phyloP scores from a whole-genome alignment of 2,888 invertebrate genomes.

The Chrysolina oricalcia region DNA sequence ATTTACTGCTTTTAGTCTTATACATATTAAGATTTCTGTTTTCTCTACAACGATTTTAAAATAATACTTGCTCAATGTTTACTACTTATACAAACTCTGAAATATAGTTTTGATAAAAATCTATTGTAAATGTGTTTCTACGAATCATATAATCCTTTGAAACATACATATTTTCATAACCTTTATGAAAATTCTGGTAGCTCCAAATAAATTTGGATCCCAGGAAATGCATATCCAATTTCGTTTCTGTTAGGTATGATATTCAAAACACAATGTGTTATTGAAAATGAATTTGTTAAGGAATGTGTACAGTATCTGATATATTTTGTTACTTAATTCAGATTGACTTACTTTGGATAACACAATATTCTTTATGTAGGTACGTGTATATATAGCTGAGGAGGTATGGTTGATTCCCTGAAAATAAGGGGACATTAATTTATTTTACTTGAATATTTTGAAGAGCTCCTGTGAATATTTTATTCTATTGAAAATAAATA shows the following conservation, averaged over 20 bases:
- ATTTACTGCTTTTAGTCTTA: background rate
- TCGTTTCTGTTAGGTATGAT: too few species aligned
- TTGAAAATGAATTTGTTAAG: background rate
- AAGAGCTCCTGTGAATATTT: background rate
- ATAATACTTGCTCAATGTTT: slow-evolving; percentile 15
- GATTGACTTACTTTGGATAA: background rate
- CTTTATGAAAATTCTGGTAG: background rate
- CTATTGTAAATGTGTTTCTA: slow-evolving; percentile 3
- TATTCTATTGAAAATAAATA: background rate
- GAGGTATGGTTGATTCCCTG: too few species aligned
- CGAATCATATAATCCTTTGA: background rate
- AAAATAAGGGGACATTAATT: too few species aligned
- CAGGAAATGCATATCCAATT: background rate
- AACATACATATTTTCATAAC: background rate
- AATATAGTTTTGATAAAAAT: slow-evolving; percentile 6
- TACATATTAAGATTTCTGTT: background rate
- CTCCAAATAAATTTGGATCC: background rate
- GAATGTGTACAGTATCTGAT: background rate
- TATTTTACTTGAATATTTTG: too few species aligned
- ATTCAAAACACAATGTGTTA: background rate
- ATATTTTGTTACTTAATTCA: background rate
- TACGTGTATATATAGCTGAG: too few species aligned
- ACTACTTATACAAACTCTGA: background rate
- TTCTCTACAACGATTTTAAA: slow-evolving; percentile 11
- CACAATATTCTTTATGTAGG: background rate